Percentiles rank a stretch among this genome's conserved stretches.
phyloP scores from a whole-genome alignment of 2,113 vertebrate species.

The Clarias batrachus region DNA sequence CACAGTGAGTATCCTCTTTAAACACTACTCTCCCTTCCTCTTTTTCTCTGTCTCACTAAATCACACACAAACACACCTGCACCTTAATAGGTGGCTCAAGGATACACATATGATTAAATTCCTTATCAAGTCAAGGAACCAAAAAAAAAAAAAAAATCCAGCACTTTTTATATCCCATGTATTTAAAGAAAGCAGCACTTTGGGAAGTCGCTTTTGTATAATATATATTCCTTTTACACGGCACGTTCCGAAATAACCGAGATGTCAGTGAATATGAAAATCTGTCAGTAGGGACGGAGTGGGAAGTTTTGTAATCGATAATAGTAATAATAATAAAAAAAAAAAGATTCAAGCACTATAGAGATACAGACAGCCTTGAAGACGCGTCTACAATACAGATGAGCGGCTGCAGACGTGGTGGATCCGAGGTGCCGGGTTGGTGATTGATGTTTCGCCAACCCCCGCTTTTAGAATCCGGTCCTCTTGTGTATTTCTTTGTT shows the following conservation, averaged over 20 bases:
- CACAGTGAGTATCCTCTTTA: conserved; percentile 27
- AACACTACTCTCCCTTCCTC: background rate
- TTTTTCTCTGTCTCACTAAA: background rate
- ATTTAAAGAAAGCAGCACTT: conserved; percentile 13
- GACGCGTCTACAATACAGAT: too few relatives aligned
- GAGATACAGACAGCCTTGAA: background rate
- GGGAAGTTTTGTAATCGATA: background rate
- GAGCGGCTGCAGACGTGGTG: background rate
- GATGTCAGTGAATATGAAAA: background rate
- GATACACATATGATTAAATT: conserved; percentile 7
- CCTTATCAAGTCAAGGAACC: background rate
- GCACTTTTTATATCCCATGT: background rate
- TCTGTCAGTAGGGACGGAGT: background rate
- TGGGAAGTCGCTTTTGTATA: background rate
- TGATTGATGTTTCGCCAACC: background rate
- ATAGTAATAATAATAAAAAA: background rate
- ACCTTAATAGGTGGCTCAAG: background rate
- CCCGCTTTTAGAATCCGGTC: background rate
- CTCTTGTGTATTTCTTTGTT: background rate
- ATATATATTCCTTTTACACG: background rate
- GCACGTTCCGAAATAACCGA: background rate
- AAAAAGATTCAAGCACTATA: background rate
- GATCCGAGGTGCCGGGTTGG: background rate
- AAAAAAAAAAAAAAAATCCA: background rate
- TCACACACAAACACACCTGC: background rate